Evolutionary conservation across 2,888 invertebrate species (phyloP), one percentile per base, ranked within the genome.

Genomic region (Ceraclea dissimilis): DNA sequence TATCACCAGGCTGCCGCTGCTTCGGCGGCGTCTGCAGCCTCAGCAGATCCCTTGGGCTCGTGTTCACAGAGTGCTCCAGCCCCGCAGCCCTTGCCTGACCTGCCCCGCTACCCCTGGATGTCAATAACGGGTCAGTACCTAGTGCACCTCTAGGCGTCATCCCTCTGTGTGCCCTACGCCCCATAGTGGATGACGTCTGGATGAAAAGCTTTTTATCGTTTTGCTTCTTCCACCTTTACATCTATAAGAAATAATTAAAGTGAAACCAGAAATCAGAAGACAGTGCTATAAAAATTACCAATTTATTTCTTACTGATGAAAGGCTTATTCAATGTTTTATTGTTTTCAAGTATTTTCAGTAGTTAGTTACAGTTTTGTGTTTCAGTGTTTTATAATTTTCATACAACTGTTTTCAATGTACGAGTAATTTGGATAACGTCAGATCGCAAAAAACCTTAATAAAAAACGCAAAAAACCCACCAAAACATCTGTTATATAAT

Each of bases 101-200:
- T 93, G 71, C 93, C 93, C 56, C 84, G 93, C 70, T 93, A 94
- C 74, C 93, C 93, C 50, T 94, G 93, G 93, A 93, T 94, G 93
- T 90, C 93, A 69, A 91, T 93, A 75, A 93, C 93, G 81, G 93
- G 93, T 93, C 82, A 86, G 82, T 79, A 50, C 54, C 47, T 53
- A 34, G 17, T n/a, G 20, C 49, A 49, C 20, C 49, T 16, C 18
- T 16, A 46, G 46, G 16, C 46, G 46, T 20, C 46, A 46, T 46
- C 46, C 20, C 16, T 43, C 43, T 17, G 16, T 19, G 46, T 2
- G 4, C 5, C 51, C 56, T 20, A 17, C 13, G 26, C 49, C 5
- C 4, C 16, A 39, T 13, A 5, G 46, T 46, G 46, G 46, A 19
- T 46, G 46, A 46, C 46, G 46, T 46, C 46, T 46, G 46, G 19